Conservation (phyloP, 2,888 invertebrate genomes). For the Tenthredo livida region DNA sequence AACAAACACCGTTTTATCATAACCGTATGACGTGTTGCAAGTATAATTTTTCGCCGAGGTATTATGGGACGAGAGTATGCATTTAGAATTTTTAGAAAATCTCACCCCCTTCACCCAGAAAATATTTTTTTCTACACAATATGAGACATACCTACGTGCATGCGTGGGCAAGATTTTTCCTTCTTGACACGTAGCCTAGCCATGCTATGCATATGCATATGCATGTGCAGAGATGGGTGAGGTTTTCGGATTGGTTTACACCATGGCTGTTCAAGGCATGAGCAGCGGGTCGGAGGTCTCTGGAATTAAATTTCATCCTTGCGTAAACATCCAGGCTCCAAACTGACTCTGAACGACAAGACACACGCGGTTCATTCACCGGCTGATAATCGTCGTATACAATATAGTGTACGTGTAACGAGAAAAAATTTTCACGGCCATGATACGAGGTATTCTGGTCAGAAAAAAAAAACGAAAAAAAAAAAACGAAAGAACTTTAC, state of each 20-base stretch:
- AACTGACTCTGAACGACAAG: slow-evolving; percentile 42
- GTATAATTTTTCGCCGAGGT: neutral
- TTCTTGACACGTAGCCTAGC: slow-evolving; percentile 23
- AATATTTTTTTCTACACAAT: neutral
- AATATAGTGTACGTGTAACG: neutral
- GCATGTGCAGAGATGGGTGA: slow-evolving; percentile 16
- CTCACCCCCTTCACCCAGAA: too few species aligned
- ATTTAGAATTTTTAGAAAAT: neutral
- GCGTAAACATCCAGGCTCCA: slow-evolving; percentile 64
- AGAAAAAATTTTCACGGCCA: neutral
- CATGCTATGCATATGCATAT: too few species aligned
- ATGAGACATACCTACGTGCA: neutral
- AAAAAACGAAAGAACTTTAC: too few species aligned
- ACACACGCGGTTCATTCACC: slow-evolving; percentile 52
- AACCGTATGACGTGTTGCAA: neutral
- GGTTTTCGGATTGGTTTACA: slow-evolving; percentile 48
- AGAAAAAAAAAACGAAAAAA: too few species aligned
- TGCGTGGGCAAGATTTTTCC: neutral
- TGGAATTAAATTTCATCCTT: slow-evolving; percentile 71
- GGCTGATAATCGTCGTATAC: neutral
- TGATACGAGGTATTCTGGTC: neutral
- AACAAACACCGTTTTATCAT: slow-evolving; percentile 44
- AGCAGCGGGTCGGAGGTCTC: slow-evolving; percentile 62
- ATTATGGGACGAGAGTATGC: too few species aligned
- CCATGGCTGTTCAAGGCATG: neutral